Conservation (phyloP, 1,140 invertebrate genomes). For the Ips typographus region DNA sequence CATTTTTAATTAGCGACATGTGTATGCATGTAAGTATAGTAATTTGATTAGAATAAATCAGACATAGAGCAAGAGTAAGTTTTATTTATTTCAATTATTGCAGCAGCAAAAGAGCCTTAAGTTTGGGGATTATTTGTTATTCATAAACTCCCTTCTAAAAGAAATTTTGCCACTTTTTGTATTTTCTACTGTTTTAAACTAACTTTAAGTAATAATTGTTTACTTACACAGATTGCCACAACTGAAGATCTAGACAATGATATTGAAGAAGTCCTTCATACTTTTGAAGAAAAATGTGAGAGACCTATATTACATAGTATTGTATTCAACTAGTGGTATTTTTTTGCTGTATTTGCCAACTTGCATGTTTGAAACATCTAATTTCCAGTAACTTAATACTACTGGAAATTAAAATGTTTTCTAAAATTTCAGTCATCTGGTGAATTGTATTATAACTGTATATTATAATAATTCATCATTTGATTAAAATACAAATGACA, state of each 20-base stretch:
- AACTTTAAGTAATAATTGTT: conserved; percentile 47
- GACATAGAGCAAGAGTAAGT: too few relatives aligned
- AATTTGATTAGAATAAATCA: too few relatives aligned
- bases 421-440: too few relatives aligned
- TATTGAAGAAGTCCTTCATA: conserved; percentile 94
- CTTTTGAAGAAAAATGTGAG: conserved; percentile 89
- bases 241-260: conserved; percentile 97
- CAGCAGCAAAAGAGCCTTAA: too few relatives aligned
- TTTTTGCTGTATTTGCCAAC: not conserved
- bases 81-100: too few relatives aligned
- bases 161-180: conserved; percentile 12
- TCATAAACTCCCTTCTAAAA: not conserved
- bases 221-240: conserved; percentile 69
- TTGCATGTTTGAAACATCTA: not conserved
- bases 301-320: conserved; percentile 90
- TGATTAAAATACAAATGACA: too few relatives aligned
- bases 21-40: conserved; percentile 72
- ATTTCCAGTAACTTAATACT: too few relatives aligned
- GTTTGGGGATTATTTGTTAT: too few relatives aligned
- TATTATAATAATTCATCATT: too few relatives aligned
- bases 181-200: conserved; percentile 18
- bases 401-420: too few relatives aligned
- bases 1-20: conserved; percentile 97
- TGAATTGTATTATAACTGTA: too few relatives aligned
- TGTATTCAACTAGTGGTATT: conserved; percentile 75